Conservation (phyloP, 2,888 invertebrate species). For the Sinohyriopsis cumingii region DNA sequence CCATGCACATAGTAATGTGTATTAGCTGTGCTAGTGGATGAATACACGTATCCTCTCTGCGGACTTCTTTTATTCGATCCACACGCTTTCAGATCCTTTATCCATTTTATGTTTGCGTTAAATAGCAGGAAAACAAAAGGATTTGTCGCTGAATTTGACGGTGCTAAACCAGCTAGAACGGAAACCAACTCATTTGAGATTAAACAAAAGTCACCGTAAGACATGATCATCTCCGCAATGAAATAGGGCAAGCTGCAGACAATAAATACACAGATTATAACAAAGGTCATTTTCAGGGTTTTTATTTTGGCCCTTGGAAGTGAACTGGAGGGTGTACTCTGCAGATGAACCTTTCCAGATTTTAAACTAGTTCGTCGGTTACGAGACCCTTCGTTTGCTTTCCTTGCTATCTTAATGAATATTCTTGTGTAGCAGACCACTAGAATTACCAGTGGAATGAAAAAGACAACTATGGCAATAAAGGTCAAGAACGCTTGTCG, state of each 20-base stretch:
- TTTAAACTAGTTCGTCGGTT: slow-evolving; percentile 50
- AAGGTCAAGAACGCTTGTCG: slow-evolving; percentile 63
- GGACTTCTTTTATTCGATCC: not conserved
- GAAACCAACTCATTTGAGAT: slow-evolving; percentile 52
- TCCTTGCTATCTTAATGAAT: slow-evolving; percentile 67
- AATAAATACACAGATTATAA: slow-evolving; percentile 68
- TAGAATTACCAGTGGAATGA: slow-evolving; percentile 64
- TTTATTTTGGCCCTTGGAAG: slow-evolving; percentile 70
- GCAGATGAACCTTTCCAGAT: slow-evolving; percentile 64
- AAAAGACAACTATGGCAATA: slow-evolving; percentile 61
- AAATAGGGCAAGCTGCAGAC: slow-evolving; percentile 69
- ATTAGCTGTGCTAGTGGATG: slow-evolving; percentile 31
- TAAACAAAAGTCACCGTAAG: slow-evolving; percentile 59
- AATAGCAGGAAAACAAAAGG: slow-evolving; percentile 70
- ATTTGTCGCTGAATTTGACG: slow-evolving; percentile 68
- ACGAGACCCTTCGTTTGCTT: slow-evolving; percentile 56
- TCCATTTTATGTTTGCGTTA: slow-evolving; percentile 53
- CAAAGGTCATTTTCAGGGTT: slow-evolving; percentile 71
- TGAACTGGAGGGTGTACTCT: slow-evolving; percentile 65
- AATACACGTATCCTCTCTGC: slow-evolving; percentile 22
- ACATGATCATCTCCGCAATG: slow-evolving; percentile 68
- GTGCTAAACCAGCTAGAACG: slow-evolving; percentile 66
- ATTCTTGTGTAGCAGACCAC: slow-evolving; percentile 67
- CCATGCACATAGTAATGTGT: slow-evolving; percentile 21
- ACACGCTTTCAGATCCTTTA: slow-evolving; percentile 13